A percentile compares a stretch with the other conserved stretches of the same genome.
Conservation (phyloP, 2,113 vertebrate genomes). For the Ptychochromis oligacanthus region DNA sequence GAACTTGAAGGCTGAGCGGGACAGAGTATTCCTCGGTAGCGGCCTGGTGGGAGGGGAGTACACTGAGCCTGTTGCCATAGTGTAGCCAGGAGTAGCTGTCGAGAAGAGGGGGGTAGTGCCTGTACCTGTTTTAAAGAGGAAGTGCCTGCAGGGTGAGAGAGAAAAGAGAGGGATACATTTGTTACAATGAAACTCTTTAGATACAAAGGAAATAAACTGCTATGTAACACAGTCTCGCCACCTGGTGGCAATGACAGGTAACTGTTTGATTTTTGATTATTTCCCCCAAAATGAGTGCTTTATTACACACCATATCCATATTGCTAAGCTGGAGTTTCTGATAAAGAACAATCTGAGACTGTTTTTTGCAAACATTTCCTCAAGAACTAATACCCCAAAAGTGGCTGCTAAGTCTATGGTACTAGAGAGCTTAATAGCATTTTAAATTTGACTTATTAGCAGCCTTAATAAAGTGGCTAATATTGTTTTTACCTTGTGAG, state of each 20-base stretch:
- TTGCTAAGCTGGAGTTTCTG: not conserved
- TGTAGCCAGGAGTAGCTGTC: conserved; percentile 97
- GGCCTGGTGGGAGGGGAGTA: conserved; percentile 97
- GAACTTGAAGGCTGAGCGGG: conserved; percentile 99
- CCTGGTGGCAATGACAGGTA: not conserved
- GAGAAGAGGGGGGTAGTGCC: conserved; percentile 99
- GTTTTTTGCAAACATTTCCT: too few species aligned
- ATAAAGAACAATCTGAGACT: too few species aligned
- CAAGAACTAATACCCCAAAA: too few species aligned
- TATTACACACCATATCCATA: too few species aligned
- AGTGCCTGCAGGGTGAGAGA: conserved; percentile 86
- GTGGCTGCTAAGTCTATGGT: too few species aligned
- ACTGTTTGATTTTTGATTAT: not conserved
- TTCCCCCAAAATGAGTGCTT: not conserved
- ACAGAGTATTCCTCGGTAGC: conserved; percentile 94
- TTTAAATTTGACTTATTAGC: too few species aligned
- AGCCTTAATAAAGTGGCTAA: too few species aligned
- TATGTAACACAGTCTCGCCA: not conserved
- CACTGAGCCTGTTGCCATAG: conserved; percentile 98
- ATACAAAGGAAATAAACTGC: not conserved
- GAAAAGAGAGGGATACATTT: not conserved
- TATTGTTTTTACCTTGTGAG: too few species aligned
- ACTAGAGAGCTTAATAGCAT: too few species aligned
- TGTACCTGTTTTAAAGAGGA: conserved; percentile 99
- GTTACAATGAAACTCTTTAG: not conserved